These are phyloP conservation scores for Bambusicola thoracicus DNA, from an alignment of 2,113 vertebrate species.

Conservation along the genomic window DNA sequence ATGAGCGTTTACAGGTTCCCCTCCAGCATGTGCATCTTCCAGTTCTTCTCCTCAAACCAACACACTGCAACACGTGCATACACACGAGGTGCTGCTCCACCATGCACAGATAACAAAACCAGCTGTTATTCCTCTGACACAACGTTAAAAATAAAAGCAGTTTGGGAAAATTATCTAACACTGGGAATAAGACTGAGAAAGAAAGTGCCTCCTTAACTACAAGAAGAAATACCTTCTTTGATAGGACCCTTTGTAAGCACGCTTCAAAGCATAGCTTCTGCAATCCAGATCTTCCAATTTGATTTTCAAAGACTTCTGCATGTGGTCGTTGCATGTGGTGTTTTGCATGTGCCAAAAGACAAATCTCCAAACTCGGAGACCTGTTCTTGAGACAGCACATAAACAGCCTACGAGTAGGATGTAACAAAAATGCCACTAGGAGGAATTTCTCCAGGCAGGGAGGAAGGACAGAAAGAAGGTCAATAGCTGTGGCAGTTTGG, in stretches of 20 bases:
- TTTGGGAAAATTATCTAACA: conserved; percentile 39
- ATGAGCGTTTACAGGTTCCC: neutral
- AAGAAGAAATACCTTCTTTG: conserved; percentile 66
- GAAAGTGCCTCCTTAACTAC: conserved; percentile 54
- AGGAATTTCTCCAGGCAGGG: neutral
- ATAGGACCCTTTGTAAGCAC: conserved; percentile 57
- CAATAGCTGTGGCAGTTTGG: neutral
- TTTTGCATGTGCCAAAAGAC: conserved; percentile 4
- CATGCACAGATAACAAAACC: neutral
- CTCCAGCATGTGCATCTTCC: neutral
- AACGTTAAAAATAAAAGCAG: neutral
- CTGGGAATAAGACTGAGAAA: conserved; percentile 28
- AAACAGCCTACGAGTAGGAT: neutral
- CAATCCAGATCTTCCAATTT: conserved; percentile 55
- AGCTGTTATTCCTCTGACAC: neutral
- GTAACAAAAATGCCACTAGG: neutral
- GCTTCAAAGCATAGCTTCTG: conserved; percentile 70
- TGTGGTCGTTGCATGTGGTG: conserved; percentile 52
- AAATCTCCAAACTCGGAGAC: conserved; percentile 15
- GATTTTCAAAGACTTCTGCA: conserved; percentile 66
- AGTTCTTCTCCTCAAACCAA: neutral
- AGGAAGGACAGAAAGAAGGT: neutral
- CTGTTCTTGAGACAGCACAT: neutral
- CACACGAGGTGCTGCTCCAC: neutral
- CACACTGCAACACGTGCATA: neutral